Percentiles rank a stretch among this genome's conserved stretches.
These are phyloP conservation scores for Indicator maculatus DNA, from an alignment of 2,113 vertebrate genomes.

Conservation along the genomic window DNA sequence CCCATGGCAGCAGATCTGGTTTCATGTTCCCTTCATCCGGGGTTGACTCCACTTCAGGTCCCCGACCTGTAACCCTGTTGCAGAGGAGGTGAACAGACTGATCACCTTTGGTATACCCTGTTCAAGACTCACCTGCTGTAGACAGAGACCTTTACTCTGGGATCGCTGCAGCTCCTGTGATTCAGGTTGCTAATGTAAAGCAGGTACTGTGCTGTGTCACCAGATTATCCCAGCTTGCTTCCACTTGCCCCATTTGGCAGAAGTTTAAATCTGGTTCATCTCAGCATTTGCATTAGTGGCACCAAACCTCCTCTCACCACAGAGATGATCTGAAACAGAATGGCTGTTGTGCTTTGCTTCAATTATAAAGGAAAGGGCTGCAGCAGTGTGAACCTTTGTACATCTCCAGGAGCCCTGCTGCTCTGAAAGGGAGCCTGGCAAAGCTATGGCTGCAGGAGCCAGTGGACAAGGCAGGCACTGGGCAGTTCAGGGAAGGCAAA, in stretches of 20 bases:
- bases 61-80: not conserved
- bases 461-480: not conserved
- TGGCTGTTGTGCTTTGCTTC: accelerated
- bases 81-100: not conserved
- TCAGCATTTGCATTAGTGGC: not conserved
- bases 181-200: accelerated
- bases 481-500: not conserved
- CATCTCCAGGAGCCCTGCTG: accelerated
- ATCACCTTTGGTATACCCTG: accelerated
- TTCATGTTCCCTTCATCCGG: accelerated
- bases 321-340: accelerated
- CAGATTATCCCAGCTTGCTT: not conserved
- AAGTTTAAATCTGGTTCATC: accelerated
- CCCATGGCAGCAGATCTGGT: not conserved
- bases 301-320: not conserved
- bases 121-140: not conserved
- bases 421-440: not conserved
- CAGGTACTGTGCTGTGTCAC: accelerated
- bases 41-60: too few species aligned
- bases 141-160: not conserved
- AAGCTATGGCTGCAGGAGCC: not conserved
- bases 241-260: not conserved
- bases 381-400: accelerated
- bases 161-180: not conserved
- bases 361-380: not conserved